phyloP scores from a whole-genome alignment of 2,888 invertebrate genomes.

The Marasmarcha lunaedactyla region DNA sequence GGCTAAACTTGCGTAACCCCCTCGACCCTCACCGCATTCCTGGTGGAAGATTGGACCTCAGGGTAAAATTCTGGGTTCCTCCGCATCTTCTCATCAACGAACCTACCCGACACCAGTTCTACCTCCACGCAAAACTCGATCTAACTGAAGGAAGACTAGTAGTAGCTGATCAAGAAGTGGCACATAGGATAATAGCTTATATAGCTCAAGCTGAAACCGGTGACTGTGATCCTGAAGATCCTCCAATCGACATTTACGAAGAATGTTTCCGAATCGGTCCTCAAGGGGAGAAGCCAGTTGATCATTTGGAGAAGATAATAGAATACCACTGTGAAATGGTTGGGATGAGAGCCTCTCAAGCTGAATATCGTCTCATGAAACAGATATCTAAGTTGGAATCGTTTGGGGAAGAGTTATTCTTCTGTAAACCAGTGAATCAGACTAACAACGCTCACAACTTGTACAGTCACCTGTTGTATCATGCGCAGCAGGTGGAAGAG shows the following conservation, averaged over 20 bases:
- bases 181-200: constrained; percentile 79
- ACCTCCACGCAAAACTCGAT: constrained; percentile 84
- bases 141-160: constrained; percentile 79
- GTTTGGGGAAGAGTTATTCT: constrained; percentile 88
- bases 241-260: constrained; percentile 72
- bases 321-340: constrained; percentile 73
- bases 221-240: constrained; percentile 74
- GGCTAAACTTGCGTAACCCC: constrained; percentile 89
- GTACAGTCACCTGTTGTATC: constrained; percentile 78
- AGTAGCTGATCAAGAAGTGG: constrained; percentile 76
- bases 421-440: constrained; percentile 73
- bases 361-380: constrained; percentile 86
- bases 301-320: constrained; percentile 73
- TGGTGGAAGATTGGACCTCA: constrained; percentile 74
- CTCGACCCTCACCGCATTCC: constrained; percentile 80
- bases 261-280: constrained; percentile 74
- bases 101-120: constrained; percentile 88
- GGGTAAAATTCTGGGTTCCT: constrained; percentile 93
- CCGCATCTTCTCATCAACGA: constrained; percentile 89
- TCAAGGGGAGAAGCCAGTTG: constrained; percentile 71
- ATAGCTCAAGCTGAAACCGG: constrained; percentile 82
- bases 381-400: constrained; percentile 83
- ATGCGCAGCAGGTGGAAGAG: constrained; percentile 69
- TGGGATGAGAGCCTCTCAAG: constrained; percentile 79
- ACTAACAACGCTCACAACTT: constrained; percentile 79